Conservation (phyloP, 2,113 vertebrate genomes). For the Aleadryas rufinucha region DNA sequence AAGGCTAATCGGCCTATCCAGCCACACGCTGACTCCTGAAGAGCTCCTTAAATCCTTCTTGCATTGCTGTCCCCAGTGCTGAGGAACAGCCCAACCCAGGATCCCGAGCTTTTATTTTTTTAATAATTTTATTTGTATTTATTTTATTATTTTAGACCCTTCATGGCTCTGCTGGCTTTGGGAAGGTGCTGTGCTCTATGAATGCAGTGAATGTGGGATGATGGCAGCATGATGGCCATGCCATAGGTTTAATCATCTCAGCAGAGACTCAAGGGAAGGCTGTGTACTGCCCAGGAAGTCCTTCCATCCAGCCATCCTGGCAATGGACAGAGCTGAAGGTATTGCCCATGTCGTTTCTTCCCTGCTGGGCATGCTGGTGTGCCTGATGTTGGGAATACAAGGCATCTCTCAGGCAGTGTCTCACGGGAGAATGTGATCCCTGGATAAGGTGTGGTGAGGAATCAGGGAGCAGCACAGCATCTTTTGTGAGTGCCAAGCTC, state of each 20-base stretch:
- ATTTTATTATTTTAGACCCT: neutral
- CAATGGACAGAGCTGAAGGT: neutral
- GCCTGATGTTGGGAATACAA: neutral
- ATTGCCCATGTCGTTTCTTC: neutral
- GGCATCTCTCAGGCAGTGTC: neutral
- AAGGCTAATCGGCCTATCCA: neutral
- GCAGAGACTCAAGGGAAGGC: neutral
- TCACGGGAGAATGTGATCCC: neutral
- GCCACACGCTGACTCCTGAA: neutral
- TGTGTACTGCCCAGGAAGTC: neutral
- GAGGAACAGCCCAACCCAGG: neutral
- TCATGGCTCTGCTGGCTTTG: neutral
- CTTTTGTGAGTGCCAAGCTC: neutral
- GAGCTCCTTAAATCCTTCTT: neutral
- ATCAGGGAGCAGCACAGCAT: neutral
- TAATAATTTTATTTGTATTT: neutral
- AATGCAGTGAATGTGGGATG: neutral
- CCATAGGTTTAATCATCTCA: neutral
- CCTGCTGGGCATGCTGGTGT: neutral
- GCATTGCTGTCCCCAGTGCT: neutral
- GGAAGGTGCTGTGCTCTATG: neutral
- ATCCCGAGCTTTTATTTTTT: neutral
- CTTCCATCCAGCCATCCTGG: neutral
- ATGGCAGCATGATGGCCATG: accelerated
- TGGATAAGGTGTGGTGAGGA: neutral